Evolutionary conservation across 2,797 vertebrate genomes (phyloP).

Genomic region (Poeciliopsis paucimaculata): DNA sequence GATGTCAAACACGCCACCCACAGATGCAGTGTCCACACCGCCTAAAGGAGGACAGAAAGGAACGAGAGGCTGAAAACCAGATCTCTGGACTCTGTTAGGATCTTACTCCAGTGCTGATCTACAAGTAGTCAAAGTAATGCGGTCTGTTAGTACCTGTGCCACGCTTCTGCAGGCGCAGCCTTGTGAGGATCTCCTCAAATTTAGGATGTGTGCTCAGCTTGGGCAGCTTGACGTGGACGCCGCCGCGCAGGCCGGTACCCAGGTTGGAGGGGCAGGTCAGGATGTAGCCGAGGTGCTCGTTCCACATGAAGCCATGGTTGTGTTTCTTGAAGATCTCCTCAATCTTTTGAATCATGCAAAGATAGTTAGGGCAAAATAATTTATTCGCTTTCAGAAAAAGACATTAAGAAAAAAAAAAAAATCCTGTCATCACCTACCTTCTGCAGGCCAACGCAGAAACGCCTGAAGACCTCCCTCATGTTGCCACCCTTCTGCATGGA

Average conservation of each 20-base stretch:
- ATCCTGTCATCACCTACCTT: constrained; percentile 75
- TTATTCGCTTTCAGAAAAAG: neutral
- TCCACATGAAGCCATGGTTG: constrained; percentile 95
- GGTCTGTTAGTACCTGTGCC: constrained; percentile 88
- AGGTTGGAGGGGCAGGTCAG: constrained; percentile 98
- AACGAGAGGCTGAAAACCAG: neutral
- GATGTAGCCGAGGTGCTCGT: constrained; percentile 94
- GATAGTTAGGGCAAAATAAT: constrained; percentile 15
- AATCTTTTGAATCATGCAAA: constrained; percentile 77
- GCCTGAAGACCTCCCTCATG: constrained; percentile 96
- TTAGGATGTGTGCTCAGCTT: constrained; percentile 92
- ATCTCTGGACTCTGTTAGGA: constrained; percentile 38
- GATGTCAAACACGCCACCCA: constrained; percentile 94
- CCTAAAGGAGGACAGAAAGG: constrained; percentile 72
- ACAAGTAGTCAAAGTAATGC: neutral
- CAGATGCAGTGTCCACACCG: constrained; percentile 94
- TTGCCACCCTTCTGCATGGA: constrained; percentile 98
- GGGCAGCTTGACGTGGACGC: constrained; percentile 95
- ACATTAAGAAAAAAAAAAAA: neutral
- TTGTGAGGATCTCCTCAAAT: constrained; percentile 93
- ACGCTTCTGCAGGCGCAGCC: constrained; percentile 94
- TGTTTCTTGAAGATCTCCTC: constrained; percentile 94
- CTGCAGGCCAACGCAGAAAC: constrained; percentile 92
- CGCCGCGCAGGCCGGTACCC: constrained; percentile 93
- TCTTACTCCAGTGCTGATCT: neutral